Evolutionary conservation across 2,113 vertebrate species (phyloP), one percentile per base, ranked within the genome.

Genomic region (Archilochus colubris): DNA sequence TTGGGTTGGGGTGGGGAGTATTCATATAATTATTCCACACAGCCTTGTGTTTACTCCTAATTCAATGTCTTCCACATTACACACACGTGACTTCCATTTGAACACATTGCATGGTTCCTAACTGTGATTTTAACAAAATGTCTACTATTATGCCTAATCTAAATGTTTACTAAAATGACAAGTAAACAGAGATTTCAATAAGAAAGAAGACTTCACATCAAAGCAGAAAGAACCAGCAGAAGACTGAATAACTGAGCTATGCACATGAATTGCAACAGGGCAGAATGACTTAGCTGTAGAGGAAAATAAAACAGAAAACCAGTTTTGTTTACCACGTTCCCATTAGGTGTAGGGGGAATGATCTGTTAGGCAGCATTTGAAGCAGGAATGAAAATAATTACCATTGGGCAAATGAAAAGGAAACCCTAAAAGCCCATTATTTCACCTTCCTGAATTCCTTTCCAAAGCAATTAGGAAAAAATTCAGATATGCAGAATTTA

Each of bases 381-480:
- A 77, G 44, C n/a, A 70, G n/a, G 50, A 89, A 82, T 64, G 28
- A 87, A 88, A 87, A 81, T 33, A 86, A 63, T 21, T 59, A 69
- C 27, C 30, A 81, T 23, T n/a, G 21, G 19, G 28, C 14, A 83
- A 81, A 53, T 0, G 3, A 53, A 89, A 92, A 83, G 22, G 10
- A 90, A 3, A 22, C 10, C 2, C n/a, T 81, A 61, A 57, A 48
- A 40, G 22, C 13, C 43, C 11, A 55, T 27, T 18, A 44, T 38
- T 89, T 95, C 24, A 72, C 20, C 11, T 40, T 88, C 51, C 15
- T 55, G 23, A 69, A 31, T 55, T 69, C 3, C 3, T 48, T 88
- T 72, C 25, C 38, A 72, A 90, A 57, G 7, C 31, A 82, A 61
- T 75, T 38, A 55, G 5, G 27, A 93, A 95, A 90, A 83, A 30